phyloP scores from a whole-genome alignment of 2,797 vertebrate species.

The Sebastes baramenuke region DNA sequence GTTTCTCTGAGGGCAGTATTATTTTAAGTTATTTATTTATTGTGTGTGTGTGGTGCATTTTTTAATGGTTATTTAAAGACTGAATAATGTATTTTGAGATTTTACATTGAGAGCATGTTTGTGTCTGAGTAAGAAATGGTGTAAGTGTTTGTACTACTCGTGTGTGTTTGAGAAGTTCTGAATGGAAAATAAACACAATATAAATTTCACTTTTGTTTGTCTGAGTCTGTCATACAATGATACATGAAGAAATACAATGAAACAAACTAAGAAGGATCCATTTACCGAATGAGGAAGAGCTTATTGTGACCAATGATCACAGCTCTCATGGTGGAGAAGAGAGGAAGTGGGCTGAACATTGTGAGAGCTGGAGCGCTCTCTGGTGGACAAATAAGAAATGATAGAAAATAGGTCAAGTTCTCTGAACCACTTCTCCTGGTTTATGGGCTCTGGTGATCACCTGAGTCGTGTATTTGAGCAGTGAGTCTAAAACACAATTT shows the following conservation, averaged over 20 bases:
- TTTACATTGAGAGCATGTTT: background rate
- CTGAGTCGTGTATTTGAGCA: background rate
- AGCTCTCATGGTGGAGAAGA: background rate
- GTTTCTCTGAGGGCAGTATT: background rate
- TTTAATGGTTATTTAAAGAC: conserved; percentile 22
- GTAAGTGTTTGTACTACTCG: conserved; percentile 5
- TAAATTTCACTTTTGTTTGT: conserved; percentile 6
- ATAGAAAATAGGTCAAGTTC: background rate
- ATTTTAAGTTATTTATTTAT: conserved; percentile 66
- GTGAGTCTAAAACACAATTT: background rate
- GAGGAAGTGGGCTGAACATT: background rate
- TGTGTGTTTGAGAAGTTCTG: conserved; percentile 11
- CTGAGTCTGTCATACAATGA: background rate
- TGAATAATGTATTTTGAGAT: background rate
- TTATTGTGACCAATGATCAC: background rate
- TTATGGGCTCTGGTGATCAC: background rate
- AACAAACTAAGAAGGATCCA: background rate
- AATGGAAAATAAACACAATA: conserved; percentile 30
- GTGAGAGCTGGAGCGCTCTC: conserved; percentile 34
- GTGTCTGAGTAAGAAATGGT: background rate
- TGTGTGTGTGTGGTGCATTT: conserved; percentile 20
- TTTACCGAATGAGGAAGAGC: background rate
- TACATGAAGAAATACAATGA: background rate
- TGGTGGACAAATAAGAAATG: conserved; percentile 44
- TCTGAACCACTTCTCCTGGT: background rate